Conservation (phyloP, 2,888 invertebrate species). For the Coelinius sp. region DNA sequence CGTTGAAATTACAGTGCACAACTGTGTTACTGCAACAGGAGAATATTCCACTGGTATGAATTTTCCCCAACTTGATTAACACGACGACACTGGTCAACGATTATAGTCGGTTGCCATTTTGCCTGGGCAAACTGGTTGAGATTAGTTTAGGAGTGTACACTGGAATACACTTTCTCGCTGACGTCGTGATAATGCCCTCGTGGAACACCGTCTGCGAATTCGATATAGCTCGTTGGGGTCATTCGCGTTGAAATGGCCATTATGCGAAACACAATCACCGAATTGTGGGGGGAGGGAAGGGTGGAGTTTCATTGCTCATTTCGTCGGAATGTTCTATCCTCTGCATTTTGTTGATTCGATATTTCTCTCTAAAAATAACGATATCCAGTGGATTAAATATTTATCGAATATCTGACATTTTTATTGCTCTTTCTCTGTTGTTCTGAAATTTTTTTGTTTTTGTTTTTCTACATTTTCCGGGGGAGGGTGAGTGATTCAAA, state of each 20-base stretch:
- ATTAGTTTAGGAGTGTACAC: conserved; percentile 50
- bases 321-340: background rate
- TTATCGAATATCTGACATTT: background rate
- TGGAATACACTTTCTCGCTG: conserved; percentile 24
- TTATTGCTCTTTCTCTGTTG: background rate
- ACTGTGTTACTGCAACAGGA: background rate
- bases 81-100: conserved; percentile 45
- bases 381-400: conserved; percentile 2
- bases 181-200: conserved; percentile 26
- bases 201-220: conserved; percentile 19
- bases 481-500: background rate
- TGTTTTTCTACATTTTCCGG: background rate
- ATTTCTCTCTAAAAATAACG: conserved; percentile 1
- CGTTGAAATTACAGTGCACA: background rate
- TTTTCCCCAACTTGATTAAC: conserved; percentile 64
- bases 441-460: background rate
- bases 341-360: background rate
- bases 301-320: conserved; percentile 4
- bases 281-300: background rate
- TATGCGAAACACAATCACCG: conserved; percentile 18
- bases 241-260: conserved; percentile 13
- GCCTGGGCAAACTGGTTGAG: conserved; percentile 36
- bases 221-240: conserved; percentile 12
- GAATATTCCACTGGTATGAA: conserved; percentile 50
- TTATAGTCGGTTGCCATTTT: conserved; percentile 1